Conservation (phyloP, 2,888 invertebrate species). For the Oxyteleia sp. region DNA sequence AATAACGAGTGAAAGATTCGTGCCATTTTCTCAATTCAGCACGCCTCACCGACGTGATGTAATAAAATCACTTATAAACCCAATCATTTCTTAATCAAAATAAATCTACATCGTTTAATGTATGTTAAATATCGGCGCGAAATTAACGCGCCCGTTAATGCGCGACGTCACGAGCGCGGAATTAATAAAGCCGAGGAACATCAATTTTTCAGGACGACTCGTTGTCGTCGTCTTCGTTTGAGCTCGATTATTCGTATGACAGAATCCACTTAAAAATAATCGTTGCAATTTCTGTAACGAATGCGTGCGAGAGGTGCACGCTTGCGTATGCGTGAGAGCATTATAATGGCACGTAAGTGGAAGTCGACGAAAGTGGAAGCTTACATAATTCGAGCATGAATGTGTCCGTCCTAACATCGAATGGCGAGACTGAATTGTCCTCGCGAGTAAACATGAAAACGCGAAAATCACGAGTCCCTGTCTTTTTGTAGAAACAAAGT, state of each 20-base stretch:
- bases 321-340: too few relatives aligned
- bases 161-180: background rate
- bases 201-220: slow-evolving; percentile 15
- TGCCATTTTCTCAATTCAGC: slow-evolving; percentile 44
- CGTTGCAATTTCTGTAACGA: too few relatives aligned
- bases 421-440: too few relatives aligned
- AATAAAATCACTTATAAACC: slow-evolving; percentile 27
- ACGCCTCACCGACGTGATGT: slow-evolving; percentile 26
- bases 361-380: too few relatives aligned
- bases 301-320: too few relatives aligned
- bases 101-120: slow-evolving; percentile 37
- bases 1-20: slow-evolving; percentile 49
- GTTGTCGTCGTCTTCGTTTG: slow-evolving; percentile 32
- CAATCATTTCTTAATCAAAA: slow-evolving; percentile 51
- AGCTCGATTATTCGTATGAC: slow-evolving; percentile 56
- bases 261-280: too few relatives aligned
- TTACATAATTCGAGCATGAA: too few relatives aligned
- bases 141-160: slow-evolving; percentile 12
- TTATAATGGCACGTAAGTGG: too few relatives aligned
- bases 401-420: too few relatives aligned
- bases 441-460: too few relatives aligned
- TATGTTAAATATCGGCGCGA: slow-evolving; percentile 1
- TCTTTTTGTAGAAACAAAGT: too few relatives aligned
- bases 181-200: slow-evolving; percentile 6
- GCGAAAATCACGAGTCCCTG: too few relatives aligned